phyloP scores from a whole-genome alignment of 1,140 invertebrate species.

The Archivesica marissinica region DNA sequence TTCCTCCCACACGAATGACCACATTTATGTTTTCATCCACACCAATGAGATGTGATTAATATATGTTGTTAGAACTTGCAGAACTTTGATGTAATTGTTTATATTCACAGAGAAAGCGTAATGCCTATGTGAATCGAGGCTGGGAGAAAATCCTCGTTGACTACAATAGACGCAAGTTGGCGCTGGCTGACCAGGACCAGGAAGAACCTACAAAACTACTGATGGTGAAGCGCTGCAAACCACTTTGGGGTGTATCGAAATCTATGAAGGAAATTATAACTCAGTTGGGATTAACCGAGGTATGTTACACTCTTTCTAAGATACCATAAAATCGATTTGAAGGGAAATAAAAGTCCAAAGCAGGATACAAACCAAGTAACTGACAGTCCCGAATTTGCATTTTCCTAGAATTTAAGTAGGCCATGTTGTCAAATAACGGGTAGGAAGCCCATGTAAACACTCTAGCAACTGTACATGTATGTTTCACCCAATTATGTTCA shows the following conservation, averaged over 20 bases:
- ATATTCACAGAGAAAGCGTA: conserved; percentile 27
- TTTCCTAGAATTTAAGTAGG: no score
- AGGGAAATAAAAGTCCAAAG: no score
- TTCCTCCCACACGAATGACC: no score
- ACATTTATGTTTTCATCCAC: not conserved
- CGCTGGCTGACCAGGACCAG: not conserved
- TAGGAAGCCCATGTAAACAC: no score
- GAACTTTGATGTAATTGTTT: not conserved
- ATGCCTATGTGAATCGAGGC: conserved; percentile 40
- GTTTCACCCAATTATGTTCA: no score
- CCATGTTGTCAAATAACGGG: no score
- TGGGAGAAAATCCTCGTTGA: conserved; percentile 35
- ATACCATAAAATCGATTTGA: not conserved
- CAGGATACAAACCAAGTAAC: no score
- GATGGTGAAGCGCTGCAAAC: conserved; percentile 89
- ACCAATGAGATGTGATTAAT: not conserved
- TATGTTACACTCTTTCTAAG: not conserved
- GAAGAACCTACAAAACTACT: conserved; percentile 89
- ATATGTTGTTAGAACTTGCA: not conserved
- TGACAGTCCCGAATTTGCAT: no score
- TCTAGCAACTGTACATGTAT: no score
- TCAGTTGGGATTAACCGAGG: conserved; percentile 69
- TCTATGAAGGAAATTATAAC: conserved; percentile 90
- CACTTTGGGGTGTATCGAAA: conserved; percentile 87
- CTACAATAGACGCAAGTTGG: conserved; percentile 5